Evolutionary conservation across 2,888 invertebrate species (phyloP), one percentile per base, ranked within the genome.

Genomic region (Cyclophora punctaria): DNA sequence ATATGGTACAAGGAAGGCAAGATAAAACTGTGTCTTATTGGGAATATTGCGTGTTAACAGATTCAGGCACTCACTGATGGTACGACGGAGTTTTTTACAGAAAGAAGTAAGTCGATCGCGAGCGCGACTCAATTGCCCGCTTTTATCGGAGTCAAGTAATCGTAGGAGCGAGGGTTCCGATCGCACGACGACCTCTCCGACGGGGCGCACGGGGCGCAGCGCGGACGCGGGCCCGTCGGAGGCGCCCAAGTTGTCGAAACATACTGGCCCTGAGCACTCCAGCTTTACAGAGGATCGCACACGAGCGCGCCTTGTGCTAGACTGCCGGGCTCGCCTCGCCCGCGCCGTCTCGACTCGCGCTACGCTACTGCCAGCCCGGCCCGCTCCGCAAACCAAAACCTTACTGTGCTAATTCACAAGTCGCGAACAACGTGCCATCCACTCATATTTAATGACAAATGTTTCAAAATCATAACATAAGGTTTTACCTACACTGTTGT

Each of bases 241-340:
- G 63, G 79, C 83, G 69, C 79, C 82, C 69, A 87, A 78, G 71
- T 78, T 87, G 78, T 88, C 90, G 83, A 90, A 77, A 71, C 89
- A 87, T 85, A 83, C 75, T 76, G 87, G 86, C 72, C 80, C 86
- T 71, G 88, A 83, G 69, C 78, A 80, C 80, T 87, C 88, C 88
- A 87, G 88, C 66, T 84, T 87, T 78, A 64, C 60, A 77, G 73
- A 73, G 80, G 70, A 79, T 75, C 80, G 83, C 82, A 72, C 86
- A 77, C 85, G 80, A 75, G 75, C 83, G 83, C 86, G 87, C 73
- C 63, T 73, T 72, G 76, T 73, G 60, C 64, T 71, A 77, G 72
- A 86, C 87, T 87, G 85, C 74, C 80, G 75, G 71, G 57, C 67
- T 66, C 62, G 66, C 60, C 37, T 37, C 37, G 37, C 37, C 60